Evolutionary conservation across 2,113 vertebrate genomes (phyloP), one percentile per base, ranked within the genome.

Genomic region (Gnathonemus longibarbis): DNA sequence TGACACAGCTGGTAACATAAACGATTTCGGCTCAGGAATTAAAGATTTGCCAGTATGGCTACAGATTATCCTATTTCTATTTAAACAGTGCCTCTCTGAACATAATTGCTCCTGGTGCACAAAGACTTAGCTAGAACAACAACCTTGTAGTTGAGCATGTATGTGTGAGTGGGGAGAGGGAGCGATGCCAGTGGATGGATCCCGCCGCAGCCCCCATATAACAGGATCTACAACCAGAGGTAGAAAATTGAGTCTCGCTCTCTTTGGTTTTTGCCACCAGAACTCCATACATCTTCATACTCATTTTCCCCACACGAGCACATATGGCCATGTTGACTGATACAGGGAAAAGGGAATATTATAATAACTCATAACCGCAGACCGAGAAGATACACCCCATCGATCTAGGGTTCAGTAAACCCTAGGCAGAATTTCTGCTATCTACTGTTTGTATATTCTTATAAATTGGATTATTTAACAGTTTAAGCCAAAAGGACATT

Each of bases 401-500:
- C 74, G 74, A 80, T 42, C 74, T 80, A 39, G 35, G 74, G 31
- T 80, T 39, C 35, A 80, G 35, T 42, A 80, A 80, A 80, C 15
- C 31, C 35, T 80, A 42, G 35, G 13, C 74, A 39, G 74, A 80
- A 80, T 80, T 42, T 80, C 74, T 80, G 74, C 74, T 80, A 39
- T 80, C 74, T 80, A 42, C 74, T 80, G 74, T 80, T 80, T 80
- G 35, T 80, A 80, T 80, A 80, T 80, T 80, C n/a, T 42, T 80
- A 80, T 80, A 80, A 80, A 80, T 42, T 80, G 35, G 35, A 80
- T 80, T 80, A 42, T 42, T 80, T 80, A 42, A 80, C 74, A 80
- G 74, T 80, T 80, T 80, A 80, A 80, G 35, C 74, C 13, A 80
- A 80, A 80, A 42, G 74, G 74, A 80, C 35, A 80, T 80, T 80